phyloP scores from a whole-genome alignment of 2,888 invertebrate species.

The Dynastes grantii region DNA sequence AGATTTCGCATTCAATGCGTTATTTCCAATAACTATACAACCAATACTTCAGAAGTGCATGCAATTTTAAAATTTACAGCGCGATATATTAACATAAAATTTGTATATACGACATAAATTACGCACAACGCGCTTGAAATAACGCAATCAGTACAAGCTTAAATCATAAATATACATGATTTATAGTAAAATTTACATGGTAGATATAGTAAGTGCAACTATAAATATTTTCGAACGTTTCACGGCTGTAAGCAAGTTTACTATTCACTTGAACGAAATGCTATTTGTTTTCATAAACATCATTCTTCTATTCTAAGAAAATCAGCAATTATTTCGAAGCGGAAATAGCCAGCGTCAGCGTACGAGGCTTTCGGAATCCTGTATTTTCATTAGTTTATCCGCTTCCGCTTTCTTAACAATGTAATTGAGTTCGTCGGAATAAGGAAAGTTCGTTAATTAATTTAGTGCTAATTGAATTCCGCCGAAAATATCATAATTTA shows the following conservation, averaged over 20 bases:
- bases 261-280: no score
- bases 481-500: conserved; percentile 48
- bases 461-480: conserved; percentile 52
- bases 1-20: conserved; percentile 16
- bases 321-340: no score
- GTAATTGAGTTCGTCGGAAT: conserved; percentile 52
- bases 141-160: conserved; percentile 31
- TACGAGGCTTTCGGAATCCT: not conserved
- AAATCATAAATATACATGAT: conserved; percentile 40
- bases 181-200: conserved; percentile 34
- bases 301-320: no score
- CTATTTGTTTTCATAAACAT: no score
- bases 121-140: conserved; percentile 18
- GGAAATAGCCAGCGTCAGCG: not conserved
- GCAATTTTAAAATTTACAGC: conserved; percentile 39
- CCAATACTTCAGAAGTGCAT: conserved; percentile 23
- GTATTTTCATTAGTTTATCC: conserved; percentile 30
- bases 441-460: conserved; percentile 53
- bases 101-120: conserved; percentile 20
- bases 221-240: no score
- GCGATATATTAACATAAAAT: conserved; percentile 30
- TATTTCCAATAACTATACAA: conserved; percentile 31
- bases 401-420: conserved; percentile 45
- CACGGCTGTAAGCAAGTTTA: no score
- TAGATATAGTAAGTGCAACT: not conserved